Evolutionary conservation across 2,888 invertebrate genomes (phyloP).

Genomic region (Cryptus viduatorius): DNA sequence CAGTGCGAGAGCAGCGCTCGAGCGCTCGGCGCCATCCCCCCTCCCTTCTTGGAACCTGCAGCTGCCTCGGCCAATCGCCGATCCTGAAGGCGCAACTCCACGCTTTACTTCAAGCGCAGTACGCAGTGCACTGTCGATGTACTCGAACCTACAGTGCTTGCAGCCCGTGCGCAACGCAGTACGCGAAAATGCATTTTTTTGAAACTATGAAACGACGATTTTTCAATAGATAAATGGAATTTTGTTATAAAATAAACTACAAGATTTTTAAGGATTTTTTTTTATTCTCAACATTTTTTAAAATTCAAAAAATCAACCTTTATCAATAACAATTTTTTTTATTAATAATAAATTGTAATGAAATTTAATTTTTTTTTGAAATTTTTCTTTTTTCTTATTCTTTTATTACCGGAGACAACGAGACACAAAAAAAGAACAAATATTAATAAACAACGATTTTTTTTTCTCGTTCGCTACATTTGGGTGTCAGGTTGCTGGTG

Average conservation of each 20-base stretch:
- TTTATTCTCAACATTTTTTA: no score
- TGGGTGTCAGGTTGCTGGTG: background rate
- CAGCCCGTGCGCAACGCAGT: background rate
- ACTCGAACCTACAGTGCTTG: slow-evolving; percentile 25
- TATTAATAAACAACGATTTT: no score
- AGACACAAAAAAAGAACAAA: no score
- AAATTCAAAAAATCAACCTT: no score
- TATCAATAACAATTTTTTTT: no score
- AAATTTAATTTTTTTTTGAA: no score
- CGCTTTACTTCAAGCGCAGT: slow-evolving; percentile 45
- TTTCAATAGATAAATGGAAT: background rate
- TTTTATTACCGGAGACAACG: no score
- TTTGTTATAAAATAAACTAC: no score
- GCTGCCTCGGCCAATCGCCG: slow-evolving; percentile 57
- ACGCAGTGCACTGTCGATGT: slow-evolving; percentile 28
- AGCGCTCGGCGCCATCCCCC: slow-evolving; percentile 55
- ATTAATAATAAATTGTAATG: no score
- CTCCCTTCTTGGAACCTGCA: slow-evolving; percentile 31
- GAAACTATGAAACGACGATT: background rate
- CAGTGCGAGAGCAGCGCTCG: slow-evolving; percentile 50
- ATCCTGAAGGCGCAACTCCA: slow-evolving; percentile 30
- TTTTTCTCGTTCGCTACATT: no score
- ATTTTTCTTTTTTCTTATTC: no score
- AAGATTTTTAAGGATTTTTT: no score
- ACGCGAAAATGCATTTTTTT: background rate